Conservation (phyloP, 2,113 vertebrate genomes). For the Regulus satrapa region DNA sequence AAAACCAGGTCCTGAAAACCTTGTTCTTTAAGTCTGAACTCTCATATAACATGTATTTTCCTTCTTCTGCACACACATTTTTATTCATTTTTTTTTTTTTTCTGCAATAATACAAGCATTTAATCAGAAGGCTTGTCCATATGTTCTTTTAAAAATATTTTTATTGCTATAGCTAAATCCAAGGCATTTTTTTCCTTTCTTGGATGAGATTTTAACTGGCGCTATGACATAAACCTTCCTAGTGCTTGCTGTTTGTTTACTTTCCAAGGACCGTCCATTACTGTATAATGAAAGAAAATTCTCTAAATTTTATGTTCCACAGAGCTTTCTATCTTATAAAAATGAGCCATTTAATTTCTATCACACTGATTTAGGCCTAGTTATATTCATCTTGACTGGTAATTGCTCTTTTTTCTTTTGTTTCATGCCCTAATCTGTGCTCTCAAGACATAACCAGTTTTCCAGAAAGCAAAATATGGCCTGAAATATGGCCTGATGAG, state of each 20-base stretch:
- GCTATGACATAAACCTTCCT: not conserved
- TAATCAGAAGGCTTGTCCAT: not conserved
- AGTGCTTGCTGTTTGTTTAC: not conserved
- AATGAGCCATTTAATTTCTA: slow-evolving; percentile 22
- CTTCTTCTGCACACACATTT: not conserved
- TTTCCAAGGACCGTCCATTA: not conserved
- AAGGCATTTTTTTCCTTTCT: slow-evolving; percentile 14
- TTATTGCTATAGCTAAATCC: slow-evolving; percentile 24
- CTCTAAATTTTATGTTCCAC: not conserved
- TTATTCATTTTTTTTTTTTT: not conserved
- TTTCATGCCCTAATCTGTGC: not conserved
- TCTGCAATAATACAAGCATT: not conserved
- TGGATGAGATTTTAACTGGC: slow-evolving; percentile 28
- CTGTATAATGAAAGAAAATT: not conserved
- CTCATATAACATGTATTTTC: not conserved
- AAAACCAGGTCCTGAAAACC: not conserved
- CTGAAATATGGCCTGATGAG: not conserved
- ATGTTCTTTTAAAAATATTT: slow-evolving; percentile 32
- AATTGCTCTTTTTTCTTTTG: slow-evolving; percentile 14
- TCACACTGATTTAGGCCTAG: slow-evolving; percentile 11
- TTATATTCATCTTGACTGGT: slow-evolving; percentile 18
- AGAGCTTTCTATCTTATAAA: slow-evolving; percentile 21
- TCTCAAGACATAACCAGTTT: not conserved
- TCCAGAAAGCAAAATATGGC: not conserved
- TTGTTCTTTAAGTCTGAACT: not conserved